A percentile compares a stretch with the other conserved stretches of the same genome.
These are phyloP conservation scores for Ecliptopera silaceata DNA, from an alignment of 2,888 invertebrate genomes.

Conservation along the genomic window DNA sequence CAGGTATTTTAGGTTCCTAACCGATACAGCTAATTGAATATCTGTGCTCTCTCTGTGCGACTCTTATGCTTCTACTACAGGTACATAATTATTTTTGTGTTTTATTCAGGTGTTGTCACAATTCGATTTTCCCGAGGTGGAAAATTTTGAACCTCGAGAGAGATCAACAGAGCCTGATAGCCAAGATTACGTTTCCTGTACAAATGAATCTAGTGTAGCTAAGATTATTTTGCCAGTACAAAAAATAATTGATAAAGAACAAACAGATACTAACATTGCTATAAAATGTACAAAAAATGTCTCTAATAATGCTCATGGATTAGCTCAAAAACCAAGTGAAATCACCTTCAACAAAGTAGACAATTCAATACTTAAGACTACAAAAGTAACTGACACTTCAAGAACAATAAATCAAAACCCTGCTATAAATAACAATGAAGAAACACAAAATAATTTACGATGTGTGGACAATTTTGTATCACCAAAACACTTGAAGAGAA, in stretches of 20 bases:
- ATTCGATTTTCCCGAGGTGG: slow-evolving; percentile 63
- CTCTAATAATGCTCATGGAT: background rate
- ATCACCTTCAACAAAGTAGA: background rate
- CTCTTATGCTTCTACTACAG: no score
- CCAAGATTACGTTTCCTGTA: slow-evolving; percentile 15
- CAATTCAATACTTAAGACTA: background rate
- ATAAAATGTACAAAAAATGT: background rate
- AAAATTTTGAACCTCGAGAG: slow-evolving; percentile 11
- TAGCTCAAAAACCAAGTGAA: background rate
- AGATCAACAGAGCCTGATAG: slow-evolving; percentile 7
- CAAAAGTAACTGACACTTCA: background rate
- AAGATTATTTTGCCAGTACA: slow-evolving; percentile 14
- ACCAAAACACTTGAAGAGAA: slow-evolving; percentile 66
- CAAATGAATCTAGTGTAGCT: slow-evolving; percentile 11
- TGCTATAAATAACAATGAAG: background rate
- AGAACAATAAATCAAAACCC: background rate
- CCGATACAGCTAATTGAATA: no score
- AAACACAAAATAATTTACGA: slow-evolving; percentile 1
- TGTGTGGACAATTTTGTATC: slow-evolving; percentile 35
- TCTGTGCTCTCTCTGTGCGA: no score
- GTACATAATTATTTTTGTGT: no score
- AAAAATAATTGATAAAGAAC: background rate
- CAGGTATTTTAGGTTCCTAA: no score
- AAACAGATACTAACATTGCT: background rate
- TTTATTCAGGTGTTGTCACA: slow-evolving; percentile 67